A percentile compares a stretch with the other conserved stretches of the same genome.
Evolutionary conservation across 2,113 vertebrate genomes (phyloP).

Genomic region (Asarcornis scutulata): DNA sequence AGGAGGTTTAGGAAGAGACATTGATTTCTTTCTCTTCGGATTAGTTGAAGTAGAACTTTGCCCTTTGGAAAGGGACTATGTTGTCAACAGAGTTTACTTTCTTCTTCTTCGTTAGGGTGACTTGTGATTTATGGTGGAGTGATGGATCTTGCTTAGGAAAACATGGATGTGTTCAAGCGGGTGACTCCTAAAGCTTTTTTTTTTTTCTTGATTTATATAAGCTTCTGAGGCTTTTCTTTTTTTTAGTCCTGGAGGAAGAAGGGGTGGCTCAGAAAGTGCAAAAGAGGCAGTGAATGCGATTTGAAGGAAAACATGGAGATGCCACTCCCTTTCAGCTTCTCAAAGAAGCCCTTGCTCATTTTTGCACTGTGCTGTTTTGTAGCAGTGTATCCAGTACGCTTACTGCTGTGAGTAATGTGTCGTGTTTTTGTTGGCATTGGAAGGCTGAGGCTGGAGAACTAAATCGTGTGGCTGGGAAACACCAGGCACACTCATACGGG

Average conservation of each 20-base stretch:
- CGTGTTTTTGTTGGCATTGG: slow-evolving; percentile 33
- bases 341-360: background rate
- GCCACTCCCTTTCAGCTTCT: background rate
- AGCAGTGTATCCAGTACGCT: background rate
- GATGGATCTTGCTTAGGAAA: slow-evolving; percentile 54
- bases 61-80: slow-evolving; percentile 29
- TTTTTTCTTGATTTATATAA: slow-evolving; percentile 28
- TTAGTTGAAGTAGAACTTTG: slow-evolving; percentile 56
- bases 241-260: background rate
- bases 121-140: slow-evolving; percentile 47
- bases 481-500: background rate
- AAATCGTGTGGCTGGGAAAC: background rate
- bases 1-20: slow-evolving; percentile 52
- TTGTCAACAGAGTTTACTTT: slow-evolving; percentile 56
- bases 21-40: slow-evolving; percentile 43
- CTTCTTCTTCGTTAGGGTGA: slow-evolving; percentile 10
- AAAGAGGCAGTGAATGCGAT: background rate
- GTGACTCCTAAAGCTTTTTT: slow-evolving; percentile 8
- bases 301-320: background rate
- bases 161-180: slow-evolving; percentile 47
- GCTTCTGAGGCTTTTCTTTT: background rate
- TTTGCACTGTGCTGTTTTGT: background rate
- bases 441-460: slow-evolving; percentile 7
- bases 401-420: background rate
- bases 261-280: background rate